Base-by-base conservation (phyloP, 1,140 invertebrate species). In the Brachystomella parvula region DNA sequence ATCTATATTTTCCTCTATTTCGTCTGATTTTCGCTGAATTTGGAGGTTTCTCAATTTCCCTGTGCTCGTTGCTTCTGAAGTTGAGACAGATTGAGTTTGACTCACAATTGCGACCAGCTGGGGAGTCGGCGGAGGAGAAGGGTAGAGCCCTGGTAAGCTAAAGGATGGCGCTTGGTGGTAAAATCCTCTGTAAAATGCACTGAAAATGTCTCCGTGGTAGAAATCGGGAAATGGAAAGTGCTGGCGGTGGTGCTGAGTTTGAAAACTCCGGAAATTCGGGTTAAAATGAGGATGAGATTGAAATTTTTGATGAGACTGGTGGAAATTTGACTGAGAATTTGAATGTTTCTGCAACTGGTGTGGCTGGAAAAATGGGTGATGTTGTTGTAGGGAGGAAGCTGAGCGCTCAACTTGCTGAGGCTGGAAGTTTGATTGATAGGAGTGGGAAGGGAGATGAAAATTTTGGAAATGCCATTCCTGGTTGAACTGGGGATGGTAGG, bases 181-280 rank as follows among this genome's bases (percentile, higher is more conserved):
- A 29, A 31, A 56, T 26, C 56, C 31, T 49, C 28, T 15, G 6
- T n/a, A 3, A 3, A 19, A 3, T 66, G 58, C 28, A 65, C 6
- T n/a, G 62, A 61, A 63, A 73, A 73, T 30, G 66, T n/a, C n/a
- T n/a, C n/a, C 68, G 12, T 59, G 61, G 53, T 73, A 73, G 67
- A 73, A 73, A 24, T 56, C 66, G 3, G 69, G 70, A 33, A 73
- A 73, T 21, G 24, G 47, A 19, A n/a, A 12, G 60, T 26, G 12
- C 47, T 19, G 12, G 19, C 32, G n/a, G 24, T 21, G 62, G 19
- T 33, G n/a, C 61, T 61, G 32, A 26, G 21, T n/a, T 28, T 21
- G 65, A 26, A n/a, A 12, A 12, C 24, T 57, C n/a, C 24, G 53
- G 12, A 29, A 57, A n/a, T 57, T 57, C 28, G 39, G 9, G 39